Conservation (phyloP, 2,113 vertebrate genomes). For the Ictalurus punctatus region DNA sequence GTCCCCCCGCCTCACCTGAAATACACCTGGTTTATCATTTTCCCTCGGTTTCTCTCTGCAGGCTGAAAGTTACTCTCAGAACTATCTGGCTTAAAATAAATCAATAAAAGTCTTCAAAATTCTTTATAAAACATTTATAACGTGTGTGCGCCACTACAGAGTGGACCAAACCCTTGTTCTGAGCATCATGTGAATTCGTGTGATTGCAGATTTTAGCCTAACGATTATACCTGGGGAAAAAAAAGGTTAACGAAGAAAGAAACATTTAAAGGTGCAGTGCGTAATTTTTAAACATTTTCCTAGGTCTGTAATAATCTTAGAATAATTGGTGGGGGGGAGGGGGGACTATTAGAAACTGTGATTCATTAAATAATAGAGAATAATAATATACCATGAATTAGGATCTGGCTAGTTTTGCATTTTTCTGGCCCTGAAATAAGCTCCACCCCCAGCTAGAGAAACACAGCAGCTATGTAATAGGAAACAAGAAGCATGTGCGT, state of each 20-base stretch:
- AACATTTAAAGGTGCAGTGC: background rate
- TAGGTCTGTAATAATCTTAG: background rate
- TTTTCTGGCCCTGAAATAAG: background rate
- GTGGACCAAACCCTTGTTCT: background rate
- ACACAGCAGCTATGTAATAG: background rate
- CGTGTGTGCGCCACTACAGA: background rate
- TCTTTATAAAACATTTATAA: background rate
- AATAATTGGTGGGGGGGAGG: background rate
- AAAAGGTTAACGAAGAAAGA: background rate
- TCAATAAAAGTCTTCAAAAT: background rate
- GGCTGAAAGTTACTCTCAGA: background rate
- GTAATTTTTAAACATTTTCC: background rate
- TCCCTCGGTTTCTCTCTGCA: background rate
- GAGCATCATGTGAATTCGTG: background rate
- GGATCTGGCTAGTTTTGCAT: background rate
- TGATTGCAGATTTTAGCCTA: background rate
- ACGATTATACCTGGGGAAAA: background rate
- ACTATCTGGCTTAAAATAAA: background rate
- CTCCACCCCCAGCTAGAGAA: background rate
- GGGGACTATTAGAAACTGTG: background rate
- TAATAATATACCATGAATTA: background rate
- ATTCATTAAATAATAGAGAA: background rate
- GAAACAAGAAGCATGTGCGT: background rate
- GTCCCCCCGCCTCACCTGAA: background rate
- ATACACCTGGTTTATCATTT: background rate